A percentile compares a stretch with the other conserved stretches of the same genome.
Conservation (phyloP, 2,797 vertebrate genomes). For the Margarornis squamiger region DNA sequence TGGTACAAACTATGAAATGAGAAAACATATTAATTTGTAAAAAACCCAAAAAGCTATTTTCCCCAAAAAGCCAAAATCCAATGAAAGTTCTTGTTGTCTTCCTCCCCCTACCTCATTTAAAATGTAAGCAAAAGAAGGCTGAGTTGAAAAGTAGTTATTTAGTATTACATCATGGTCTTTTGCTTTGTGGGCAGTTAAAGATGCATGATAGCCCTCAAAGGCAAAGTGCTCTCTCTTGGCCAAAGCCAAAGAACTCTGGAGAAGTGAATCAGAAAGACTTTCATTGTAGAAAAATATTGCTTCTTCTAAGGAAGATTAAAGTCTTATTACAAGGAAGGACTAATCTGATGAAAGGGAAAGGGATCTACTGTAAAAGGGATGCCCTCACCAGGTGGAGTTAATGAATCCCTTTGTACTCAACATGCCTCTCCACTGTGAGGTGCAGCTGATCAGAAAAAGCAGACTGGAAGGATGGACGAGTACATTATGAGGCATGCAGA, state of each 20-base stretch:
- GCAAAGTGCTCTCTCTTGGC: neutral
- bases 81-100: neutral
- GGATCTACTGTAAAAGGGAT: neutral
- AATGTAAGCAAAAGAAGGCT: neutral
- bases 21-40: neutral
- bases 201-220: neutral
- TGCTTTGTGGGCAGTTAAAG: neutral
- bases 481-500: neutral
- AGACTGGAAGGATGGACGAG: neutral
- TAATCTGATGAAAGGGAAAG: neutral
- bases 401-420: neutral
- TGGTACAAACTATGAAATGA: neutral
- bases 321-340: neutral
- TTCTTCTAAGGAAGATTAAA: neutral
- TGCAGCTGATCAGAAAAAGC: neutral
- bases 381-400: neutral
- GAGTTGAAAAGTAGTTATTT: neutral
- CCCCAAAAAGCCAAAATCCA: neutral
- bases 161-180: neutral
- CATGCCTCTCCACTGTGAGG: neutral
- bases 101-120: neutral
- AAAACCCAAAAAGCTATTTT: rapidly evolving
- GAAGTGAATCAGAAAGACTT: neutral
- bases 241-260: neutral
- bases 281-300: neutral